A percentile compares a stretch with the other conserved stretches of the same genome.
These are phyloP conservation scores for Anguilla japonica DNA, from an alignment of 2,113 vertebrate species.

Conservation along the genomic window DNA sequence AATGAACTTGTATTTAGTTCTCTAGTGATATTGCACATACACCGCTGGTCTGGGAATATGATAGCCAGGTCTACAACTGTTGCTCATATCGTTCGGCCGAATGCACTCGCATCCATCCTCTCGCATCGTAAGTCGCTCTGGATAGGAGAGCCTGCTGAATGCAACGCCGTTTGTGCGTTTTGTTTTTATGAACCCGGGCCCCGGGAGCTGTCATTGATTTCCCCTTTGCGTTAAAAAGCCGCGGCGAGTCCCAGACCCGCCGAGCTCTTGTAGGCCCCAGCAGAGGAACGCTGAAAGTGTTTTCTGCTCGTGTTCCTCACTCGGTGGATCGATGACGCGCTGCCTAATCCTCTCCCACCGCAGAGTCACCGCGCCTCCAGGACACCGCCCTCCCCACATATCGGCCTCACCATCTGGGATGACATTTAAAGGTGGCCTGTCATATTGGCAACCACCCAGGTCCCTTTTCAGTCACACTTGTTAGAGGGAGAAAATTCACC, in stretches of 20 bases:
- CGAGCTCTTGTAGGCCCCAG: neutral
- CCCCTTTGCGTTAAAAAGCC: no score
- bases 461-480: constrained; percentile 37
- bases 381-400: constrained; percentile 12
- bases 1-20: no score
- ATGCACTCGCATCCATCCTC: no score
- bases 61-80: no score
- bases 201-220: no score
- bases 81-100: no score
- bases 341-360: constrained; percentile 38
- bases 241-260: neutral
- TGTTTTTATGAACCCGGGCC: no score
- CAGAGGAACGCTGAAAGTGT: constrained; percentile 47
- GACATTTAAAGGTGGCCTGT: constrained; percentile 44
- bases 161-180: no score
- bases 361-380: neutral
- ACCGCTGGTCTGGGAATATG: no score
- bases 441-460: constrained; percentile 16
- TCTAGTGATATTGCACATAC: no score
- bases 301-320: constrained; percentile 55
- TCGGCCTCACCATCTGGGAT: constrained; percentile 34
- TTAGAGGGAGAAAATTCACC: constrained; percentile 34
- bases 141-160: no score
- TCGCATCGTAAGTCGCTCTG: no score
- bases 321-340: constrained; percentile 63